Evolutionary conservation across 2,888 invertebrate species (phyloP).

Genomic region (Mythimna vitellina): DNA sequence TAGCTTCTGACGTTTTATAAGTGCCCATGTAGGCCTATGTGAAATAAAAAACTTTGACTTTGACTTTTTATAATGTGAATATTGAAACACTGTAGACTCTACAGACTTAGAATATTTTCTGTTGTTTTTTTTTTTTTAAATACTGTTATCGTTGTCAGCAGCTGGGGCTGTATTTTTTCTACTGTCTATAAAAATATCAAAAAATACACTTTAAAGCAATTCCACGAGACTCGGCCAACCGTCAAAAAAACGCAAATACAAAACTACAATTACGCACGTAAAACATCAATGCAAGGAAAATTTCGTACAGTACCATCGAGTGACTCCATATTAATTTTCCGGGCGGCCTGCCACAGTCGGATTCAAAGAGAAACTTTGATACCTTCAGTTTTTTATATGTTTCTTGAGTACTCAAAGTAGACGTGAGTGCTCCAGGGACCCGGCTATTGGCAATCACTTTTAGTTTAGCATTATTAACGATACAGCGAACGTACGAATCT

Average conservation of each 20-base stretch:
- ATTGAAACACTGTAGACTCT: too few species aligned
- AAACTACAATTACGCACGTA: constrained; percentile 30
- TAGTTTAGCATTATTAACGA: constrained; percentile 62
- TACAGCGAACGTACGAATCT: constrained; percentile 46
- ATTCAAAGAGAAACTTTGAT: constrained; percentile 54
- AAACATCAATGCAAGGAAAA: constrained; percentile 46
- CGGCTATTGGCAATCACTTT: constrained; percentile 58
- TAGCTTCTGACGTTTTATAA: too few species aligned
- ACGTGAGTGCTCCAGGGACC: constrained; percentile 46
- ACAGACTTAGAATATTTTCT: too few species aligned
- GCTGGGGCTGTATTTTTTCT: too few species aligned
- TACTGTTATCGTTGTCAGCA: too few species aligned
- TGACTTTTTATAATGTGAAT: too few species aligned
- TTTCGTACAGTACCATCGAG: constrained; percentile 31
- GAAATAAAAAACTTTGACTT: too few species aligned
- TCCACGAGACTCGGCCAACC: too few species aligned
- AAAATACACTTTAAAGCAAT: neutral
- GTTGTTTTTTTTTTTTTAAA: too few species aligned
- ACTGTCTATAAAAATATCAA: neutral
- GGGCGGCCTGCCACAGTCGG: constrained; percentile 42
- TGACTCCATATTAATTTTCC: constrained; percentile 60
- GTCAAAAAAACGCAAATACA: neutral
- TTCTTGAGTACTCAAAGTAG: constrained; percentile 43
- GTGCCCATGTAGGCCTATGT: too few species aligned
- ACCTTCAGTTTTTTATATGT: constrained; percentile 50